Evolutionary conservation across 2,888 invertebrate genomes (phyloP), one percentile per base, ranked within the genome.

Genomic region (Drosophila borealis): DNA sequence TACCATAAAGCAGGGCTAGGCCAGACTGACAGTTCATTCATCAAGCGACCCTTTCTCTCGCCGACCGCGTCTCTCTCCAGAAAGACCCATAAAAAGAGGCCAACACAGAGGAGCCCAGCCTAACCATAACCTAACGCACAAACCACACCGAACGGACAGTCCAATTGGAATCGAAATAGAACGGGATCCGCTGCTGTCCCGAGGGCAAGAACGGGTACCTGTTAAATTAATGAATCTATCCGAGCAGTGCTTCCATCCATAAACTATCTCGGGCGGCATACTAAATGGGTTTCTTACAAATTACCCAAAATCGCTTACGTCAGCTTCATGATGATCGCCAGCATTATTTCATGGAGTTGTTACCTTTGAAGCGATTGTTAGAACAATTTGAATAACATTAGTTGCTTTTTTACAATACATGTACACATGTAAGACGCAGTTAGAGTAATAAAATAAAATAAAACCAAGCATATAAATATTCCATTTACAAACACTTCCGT

Each of bases 81-180:
- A 33, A 33, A 39, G 11, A 44, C 36, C 39, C 45, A 29, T 54
- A 14, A 67, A 29, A 29, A 41, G 34, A 41, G 48, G 21, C 67
- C 50, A 34, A 55, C 21, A 36, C 46, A 25, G 14, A 21, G 53
- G 54, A 62, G 44, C 74, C 21, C 19, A 53, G 42, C 39, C 36
- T 21, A 53, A 53, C 39, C 71, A 72, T 60, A 74, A 70, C 75
- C 71, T 74, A 74, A 62, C 66, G 29, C 72, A 69, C 71, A 74
- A 53, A 3, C 50, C 17, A 34, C 21, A 14, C 14, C 19, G 11
- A 42, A 10, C 34, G 9, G 14, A 46, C 11, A 54, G 19, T 60
- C 62, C 39, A 70, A 53, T 75, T 62, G 62, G 62, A 56, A 11
- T 53, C 25, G 25, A 29, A 42, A 51, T 51, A 53, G 48, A 53